Conservation (phyloP, 2,888 invertebrate genomes). For the Rhorus exstirpatorius region DNA sequence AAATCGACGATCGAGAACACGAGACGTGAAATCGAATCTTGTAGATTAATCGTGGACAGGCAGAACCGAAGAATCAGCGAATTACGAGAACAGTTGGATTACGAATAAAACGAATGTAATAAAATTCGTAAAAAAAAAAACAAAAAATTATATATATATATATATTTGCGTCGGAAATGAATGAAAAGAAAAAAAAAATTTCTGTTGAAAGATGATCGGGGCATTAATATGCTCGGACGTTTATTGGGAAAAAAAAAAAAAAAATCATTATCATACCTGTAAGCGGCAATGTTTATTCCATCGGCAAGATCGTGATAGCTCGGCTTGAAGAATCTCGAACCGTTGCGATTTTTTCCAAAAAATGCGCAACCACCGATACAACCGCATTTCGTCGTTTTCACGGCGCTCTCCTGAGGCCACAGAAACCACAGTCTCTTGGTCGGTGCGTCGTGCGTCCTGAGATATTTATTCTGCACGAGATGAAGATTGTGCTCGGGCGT, state of each 20-base stretch:
- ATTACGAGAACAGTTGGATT: conserved; percentile 59
- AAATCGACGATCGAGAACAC: conserved; percentile 71
- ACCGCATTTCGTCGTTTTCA: conserved; percentile 93
- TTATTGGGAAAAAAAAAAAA: conserved; percentile 16
- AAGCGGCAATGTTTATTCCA: conserved; percentile 93
- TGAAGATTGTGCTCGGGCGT: conserved; percentile 92
- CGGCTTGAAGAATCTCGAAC: conserved; percentile 95
- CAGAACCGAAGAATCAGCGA: conserved; percentile 71
- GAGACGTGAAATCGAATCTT: conserved; percentile 69
- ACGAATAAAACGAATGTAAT: conserved; percentile 49
- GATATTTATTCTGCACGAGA: conserved; percentile 92
- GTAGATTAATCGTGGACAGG: conserved; percentile 67
- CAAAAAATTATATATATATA: too few relatives aligned
- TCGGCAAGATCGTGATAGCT: conserved; percentile 93
- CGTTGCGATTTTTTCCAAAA: conserved; percentile 97
- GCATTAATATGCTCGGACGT: too few relatives aligned
- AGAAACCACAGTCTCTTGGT: conserved; percentile 97
- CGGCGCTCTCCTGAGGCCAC: conserved; percentile 91
- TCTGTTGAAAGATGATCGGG: neutral
- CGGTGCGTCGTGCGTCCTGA: conserved; percentile 94
- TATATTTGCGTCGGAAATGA: neutral
- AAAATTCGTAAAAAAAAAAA: neutral
- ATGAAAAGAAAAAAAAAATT: neutral
- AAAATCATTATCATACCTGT: conserved; percentile 86
- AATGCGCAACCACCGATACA: conserved; percentile 98